Evolutionary conservation across 2,113 vertebrate species (phyloP), one percentile per base, ranked within the genome.

Genomic region (Prochilodus magdalenae): DNA sequence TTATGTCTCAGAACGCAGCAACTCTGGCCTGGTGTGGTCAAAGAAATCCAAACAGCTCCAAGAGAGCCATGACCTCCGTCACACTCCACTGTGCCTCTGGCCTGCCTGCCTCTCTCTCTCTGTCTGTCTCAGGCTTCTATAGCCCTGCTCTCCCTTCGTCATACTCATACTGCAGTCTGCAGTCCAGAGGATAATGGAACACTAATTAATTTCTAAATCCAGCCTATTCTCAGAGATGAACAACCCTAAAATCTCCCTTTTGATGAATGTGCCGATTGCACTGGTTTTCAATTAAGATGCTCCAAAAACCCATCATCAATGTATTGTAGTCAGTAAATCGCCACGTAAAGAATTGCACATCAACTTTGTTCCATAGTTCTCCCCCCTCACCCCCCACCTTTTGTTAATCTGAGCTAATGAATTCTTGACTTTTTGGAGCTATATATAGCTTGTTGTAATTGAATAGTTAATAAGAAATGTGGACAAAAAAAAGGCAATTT

Each of bases 131-230:
- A 30, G 10, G 20, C 33, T 44, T 63, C 20, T 60, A 26, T 57
- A 80, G 73, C 47, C 49, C 14, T 82, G 18, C 66, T 75, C 22
- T 79, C 80, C 72, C 40, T 73, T 67, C 16, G 33, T 82, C 70
- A 77, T 36, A 66, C 36, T 22, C 51, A 59, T 44, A 53, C 15
- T 24, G 76, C 24, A 71, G 71, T 73, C 72, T 71, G 77, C 29
- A 73, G 83, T 79, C 77, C 57, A 87, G 77, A 82, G 77, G 81
- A 86, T 77, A 84, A 82, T 81, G 73, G 53, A 74, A 66, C 40
- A 36, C 80, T 89, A 89, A 89, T 88, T 89, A 87, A 88, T 86
- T 89, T 87, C 87, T 87, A 87, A 87, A 87, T 87, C 73, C 82
- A 84, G 80, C 82, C 82, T 79, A 81, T 88, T 88, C 84, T 83